Evolutionary conservation across 2,888 invertebrate species (phyloP).

Genomic region (Papilio gigon): DNA sequence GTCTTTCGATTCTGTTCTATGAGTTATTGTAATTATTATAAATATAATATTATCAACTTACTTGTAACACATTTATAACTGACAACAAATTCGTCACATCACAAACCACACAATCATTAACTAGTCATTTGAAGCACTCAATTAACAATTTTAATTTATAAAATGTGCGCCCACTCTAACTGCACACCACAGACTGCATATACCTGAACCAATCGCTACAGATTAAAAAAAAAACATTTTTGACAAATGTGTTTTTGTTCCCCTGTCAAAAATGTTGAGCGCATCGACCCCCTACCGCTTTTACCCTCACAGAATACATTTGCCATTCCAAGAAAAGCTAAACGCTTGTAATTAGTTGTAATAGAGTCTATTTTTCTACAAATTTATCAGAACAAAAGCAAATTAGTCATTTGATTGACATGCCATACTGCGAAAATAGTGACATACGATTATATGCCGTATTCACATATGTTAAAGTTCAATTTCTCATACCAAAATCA

Average conservation of each 20-base stretch:
- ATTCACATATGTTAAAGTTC: conserved; percentile 33
- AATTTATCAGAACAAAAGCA: conserved; percentile 39
- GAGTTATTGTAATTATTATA: not conserved
- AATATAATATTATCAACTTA: not conserved
- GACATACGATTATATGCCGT: conserved; percentile 39
- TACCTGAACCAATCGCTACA: conserved; percentile 69
- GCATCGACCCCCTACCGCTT: conserved; percentile 64
- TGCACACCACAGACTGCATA: conserved; percentile 58
- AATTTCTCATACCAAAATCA: conserved; percentile 31
- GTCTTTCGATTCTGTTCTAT: too few relatives aligned
- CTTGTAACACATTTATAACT: not conserved
- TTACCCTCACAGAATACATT: conserved; percentile 47
- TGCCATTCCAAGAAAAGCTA: conserved; percentile 14
- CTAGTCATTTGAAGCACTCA: conserved; percentile 36
- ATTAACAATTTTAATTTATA: conserved; percentile 48
- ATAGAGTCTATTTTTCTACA: conserved; percentile 43
- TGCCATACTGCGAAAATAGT: conserved; percentile 40
- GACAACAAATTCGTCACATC: conserved; percentile 19
- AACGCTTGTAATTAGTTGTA: conserved; percentile 21
- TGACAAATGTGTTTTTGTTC: conserved; percentile 70
- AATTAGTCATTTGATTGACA: conserved; percentile 44
- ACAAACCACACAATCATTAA: conserved; percentile 21
- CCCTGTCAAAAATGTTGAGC: conserved; percentile 60
- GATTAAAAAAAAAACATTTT: conserved; percentile 62
- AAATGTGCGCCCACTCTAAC: conserved; percentile 57